Percentiles rank a stretch among this genome's conserved stretches.
Evolutionary conservation across 1,140 invertebrate species (phyloP).

Genomic region (Acromyrmex echinatior): DNA sequence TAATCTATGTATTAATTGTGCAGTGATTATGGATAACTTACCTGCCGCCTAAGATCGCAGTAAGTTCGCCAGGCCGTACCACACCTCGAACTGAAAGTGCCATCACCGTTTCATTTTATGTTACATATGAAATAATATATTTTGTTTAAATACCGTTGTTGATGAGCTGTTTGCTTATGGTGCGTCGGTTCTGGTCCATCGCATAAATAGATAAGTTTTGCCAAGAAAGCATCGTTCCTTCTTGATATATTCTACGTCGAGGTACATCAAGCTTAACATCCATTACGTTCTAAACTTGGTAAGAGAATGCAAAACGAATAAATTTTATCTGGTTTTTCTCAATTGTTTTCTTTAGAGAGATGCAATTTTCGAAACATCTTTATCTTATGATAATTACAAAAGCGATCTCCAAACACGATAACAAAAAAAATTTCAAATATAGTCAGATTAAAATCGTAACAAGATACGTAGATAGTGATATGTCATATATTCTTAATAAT

Average conservation of each 20-base stretch:
- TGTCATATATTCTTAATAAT: too few species aligned
- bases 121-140: not conserved
- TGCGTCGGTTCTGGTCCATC: constrained; percentile 75
- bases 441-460: not conserved
- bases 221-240: constrained; percentile 79
- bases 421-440: not conserved
- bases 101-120: not conserved
- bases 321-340: not conserved
- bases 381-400: not conserved
- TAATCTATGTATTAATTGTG: not conserved
- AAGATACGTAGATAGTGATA: too few species aligned
- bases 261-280: not conserved
- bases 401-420: not conserved
- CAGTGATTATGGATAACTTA: constrained; percentile 80
- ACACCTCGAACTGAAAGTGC: constrained; percentile 89
- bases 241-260: not conserved
- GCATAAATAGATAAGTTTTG: constrained; percentile 81
- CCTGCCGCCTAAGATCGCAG: constrained; percentile 97
- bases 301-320: not conserved
- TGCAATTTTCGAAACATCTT: not conserved
- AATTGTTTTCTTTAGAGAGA: not conserved
- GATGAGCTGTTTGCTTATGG: constrained; percentile 79
- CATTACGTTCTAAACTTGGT: constrained; percentile 10
- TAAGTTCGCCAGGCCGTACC: constrained; percentile 93
- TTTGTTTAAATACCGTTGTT: constrained; percentile 78